phyloP scores from a whole-genome alignment of 2,113 vertebrate genomes.

The Bos taurus region ARS-UCD2.0 NC_037337.1:81700001-81700500 shows the following conservation, averaged over 20 bases:
- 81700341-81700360: slow-evolving; percentile 91
- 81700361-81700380: slow-evolving; percentile 94
- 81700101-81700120: background rate
- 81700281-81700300: slow-evolving; percentile 99
- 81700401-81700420: background rate
- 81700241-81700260: slow-evolving; percentile 99
- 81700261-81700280: slow-evolving; percentile 99
- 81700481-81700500: slow-evolving; percentile 32
- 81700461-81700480: background rate
- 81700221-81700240: slow-evolving; percentile 99
- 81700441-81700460: slow-evolving; percentile 20
- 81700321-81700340: slow-evolving; percentile 95
- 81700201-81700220: slow-evolving; percentile 89
- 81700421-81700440: background rate
- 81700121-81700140: slow-evolving; percentile 20
- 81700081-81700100: background rate
- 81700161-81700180: slow-evolving; percentile 12
- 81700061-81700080: background rate
- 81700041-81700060: background rate
- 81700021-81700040: no score
- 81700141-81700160: background rate
- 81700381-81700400: background rate
- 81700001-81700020: background rate
- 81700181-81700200: slow-evolving; percentile 45
- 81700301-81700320: slow-evolving; percentile 99